Percentiles rank a stretch among this genome's conserved stretches.
phyloP scores from a whole-genome alignment of 1,140 invertebrate species.

The Homalodisca vitripennis region DNA sequence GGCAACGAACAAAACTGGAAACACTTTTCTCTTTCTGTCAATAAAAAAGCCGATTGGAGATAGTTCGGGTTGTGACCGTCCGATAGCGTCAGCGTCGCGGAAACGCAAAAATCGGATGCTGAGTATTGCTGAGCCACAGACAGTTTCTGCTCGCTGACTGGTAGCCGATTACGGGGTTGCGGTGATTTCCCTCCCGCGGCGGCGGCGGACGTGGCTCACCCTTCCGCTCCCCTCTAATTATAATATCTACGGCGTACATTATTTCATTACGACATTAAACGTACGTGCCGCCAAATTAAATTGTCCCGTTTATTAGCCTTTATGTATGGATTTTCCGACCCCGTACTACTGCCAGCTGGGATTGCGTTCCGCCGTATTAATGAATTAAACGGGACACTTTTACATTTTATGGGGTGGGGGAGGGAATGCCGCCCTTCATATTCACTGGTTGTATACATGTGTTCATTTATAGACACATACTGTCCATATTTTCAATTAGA shows the following conservation, averaged over 20 bases:
- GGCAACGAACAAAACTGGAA: too few relatives aligned
- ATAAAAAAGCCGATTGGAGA: not conserved
- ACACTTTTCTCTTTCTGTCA: not conserved
- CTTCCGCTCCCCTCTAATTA: conserved; percentile 4
- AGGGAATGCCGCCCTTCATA: too few relatives aligned
- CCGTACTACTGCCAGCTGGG: not conserved
- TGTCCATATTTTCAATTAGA: too few relatives aligned
- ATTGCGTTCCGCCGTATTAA: not conserved
- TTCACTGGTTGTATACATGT: too few relatives aligned
- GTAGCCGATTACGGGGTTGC: not conserved
- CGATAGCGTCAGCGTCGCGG: conserved; percentile 7
- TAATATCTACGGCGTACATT: conserved; percentile 10
- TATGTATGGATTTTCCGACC: conserved; percentile 14
- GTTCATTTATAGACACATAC: too few relatives aligned
- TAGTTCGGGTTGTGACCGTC: not conserved
- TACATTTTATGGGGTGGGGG: too few relatives aligned
- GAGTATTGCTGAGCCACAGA: too few relatives aligned
- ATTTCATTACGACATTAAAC: conserved; percentile 21
- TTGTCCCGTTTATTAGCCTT: conserved; percentile 16
- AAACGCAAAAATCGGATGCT: conserved; percentile 20
- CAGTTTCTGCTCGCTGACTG: not conserved
- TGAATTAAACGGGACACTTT: conserved; percentile 8
- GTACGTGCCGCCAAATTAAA: conserved; percentile 15
- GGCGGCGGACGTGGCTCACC: not conserved
- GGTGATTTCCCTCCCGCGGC: not conserved